Evolutionary conservation across 2,113 vertebrate genomes (phyloP), one percentile per base, ranked within the genome.

Genomic region (Fregetta grallaria): DNA sequence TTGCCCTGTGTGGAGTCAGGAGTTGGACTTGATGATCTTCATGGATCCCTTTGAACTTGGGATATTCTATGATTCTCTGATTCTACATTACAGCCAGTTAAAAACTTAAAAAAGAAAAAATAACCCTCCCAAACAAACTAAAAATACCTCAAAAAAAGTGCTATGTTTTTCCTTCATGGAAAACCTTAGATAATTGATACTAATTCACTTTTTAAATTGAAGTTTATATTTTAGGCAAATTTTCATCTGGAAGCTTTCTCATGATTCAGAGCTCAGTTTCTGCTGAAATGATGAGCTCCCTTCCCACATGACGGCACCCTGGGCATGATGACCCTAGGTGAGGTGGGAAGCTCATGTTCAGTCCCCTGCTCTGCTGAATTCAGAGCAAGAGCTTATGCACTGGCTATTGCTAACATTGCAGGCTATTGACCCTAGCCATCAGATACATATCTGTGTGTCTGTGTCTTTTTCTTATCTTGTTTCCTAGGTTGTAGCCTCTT

Each of bases 31-130:
- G 15, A 38, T 81, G 44, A 78, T n/a, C 20, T 11, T 42, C 1
- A 1, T 4, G 1, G 2, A 11, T 67, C 5, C 5, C 40, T 70
- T 85, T 32, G 3, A 2, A 32, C 10, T 30, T 7, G 2, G 42
- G 7, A 30, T 78, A 47, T 47, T 79, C 42, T 65, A 0, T 62
- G 34, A 30, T 61, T 61, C 59, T 90, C 30, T 61, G 32, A 78
- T 82, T 78, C 50, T 67, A 34, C 72, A 47, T 56, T 56, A 34
- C 7, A 70, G 13, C 8, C 2, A 22, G 20, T 21, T 71, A 72
- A 75, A 77, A 74, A 30, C 9, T 22, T 53, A 6, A 29, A 44
- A 65, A 27, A 36, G 2, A 18, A 61, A 15, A 63, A 34, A 20
- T 1, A 40, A 86, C n/a, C 1, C 8, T 5, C 14, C 8, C 9